Evolutionary conservation across 92 coral and sea anemone genomes (phyloP).

Genomic region (Heliopora coerulea): DNA sequence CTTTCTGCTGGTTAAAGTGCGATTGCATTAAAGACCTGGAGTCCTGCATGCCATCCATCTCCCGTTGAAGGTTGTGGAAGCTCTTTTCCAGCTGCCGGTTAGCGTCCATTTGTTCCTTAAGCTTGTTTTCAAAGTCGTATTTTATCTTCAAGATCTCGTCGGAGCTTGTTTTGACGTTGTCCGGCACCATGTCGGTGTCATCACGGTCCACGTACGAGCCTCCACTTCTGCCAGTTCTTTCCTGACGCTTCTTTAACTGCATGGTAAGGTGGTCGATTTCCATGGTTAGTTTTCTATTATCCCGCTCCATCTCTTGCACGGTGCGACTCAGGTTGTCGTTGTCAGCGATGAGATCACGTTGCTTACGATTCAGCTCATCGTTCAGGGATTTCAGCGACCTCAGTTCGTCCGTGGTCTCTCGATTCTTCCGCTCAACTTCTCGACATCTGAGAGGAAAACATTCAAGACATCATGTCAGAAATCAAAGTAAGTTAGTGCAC

Average conservation of each 20-base stretch:
- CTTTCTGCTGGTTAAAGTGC: conserved; percentile 36
- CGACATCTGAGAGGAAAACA: neutral
- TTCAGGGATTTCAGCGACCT: conserved; percentile 19
- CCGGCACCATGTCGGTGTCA: neutral
- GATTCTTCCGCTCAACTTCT: conserved; percentile 22
- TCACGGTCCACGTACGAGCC: neutral
- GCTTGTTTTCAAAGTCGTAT: conserved; percentile 16
- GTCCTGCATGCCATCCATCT: conserved; percentile 37
- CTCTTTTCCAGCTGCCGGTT: conserved; percentile 20
- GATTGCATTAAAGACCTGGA: conserved; percentile 23
- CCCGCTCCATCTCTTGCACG: conserved; percentile 20
- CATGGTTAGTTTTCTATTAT: conserved; percentile 19
- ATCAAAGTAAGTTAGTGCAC: too few relatives aligned
- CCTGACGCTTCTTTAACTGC: conserved; percentile 16
- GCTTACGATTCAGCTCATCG: conserved; percentile 38
- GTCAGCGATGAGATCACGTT: conserved; percentile 33
- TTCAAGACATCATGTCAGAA: too few relatives aligned
- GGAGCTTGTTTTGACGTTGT: neutral
- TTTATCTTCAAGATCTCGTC: conserved; percentile 7
- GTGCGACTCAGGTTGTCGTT: conserved; percentile 31
- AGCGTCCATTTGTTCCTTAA: conserved; percentile 14
- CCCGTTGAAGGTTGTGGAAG: conserved; percentile 17
- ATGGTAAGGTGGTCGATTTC: conserved; percentile 16
- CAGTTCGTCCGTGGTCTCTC: conserved; percentile 20
- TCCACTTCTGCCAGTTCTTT: neutral